A percentile compares a stretch with the other conserved stretches of the same genome.
Conservation (phyloP, 2,797 vertebrate genomes). For the Lutjanus campechanus region DNA sequence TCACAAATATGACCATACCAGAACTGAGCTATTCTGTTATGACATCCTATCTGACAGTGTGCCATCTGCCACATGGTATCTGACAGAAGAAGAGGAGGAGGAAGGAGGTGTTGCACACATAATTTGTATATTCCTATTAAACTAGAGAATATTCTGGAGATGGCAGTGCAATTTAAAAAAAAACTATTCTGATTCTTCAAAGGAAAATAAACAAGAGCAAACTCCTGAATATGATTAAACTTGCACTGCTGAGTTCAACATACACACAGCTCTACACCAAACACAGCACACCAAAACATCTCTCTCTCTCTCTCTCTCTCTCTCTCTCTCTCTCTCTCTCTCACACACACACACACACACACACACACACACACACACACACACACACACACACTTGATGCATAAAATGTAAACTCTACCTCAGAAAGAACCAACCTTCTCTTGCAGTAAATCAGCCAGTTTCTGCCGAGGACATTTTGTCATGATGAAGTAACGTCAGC, state of each 20-base stretch:
- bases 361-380: constrained; percentile 3
- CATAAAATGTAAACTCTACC: constrained; percentile 16
- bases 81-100: constrained; percentile 29
- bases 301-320: neutral
- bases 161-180: neutral
- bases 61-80: constrained; percentile 18
- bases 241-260: constrained; percentile 2
- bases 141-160: neutral
- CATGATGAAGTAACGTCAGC: constrained; percentile 65
- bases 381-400: constrained; percentile 7
- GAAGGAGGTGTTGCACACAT: constrained; percentile 8
- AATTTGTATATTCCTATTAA: neutral
- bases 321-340: neutral
- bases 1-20: constrained; percentile 14
- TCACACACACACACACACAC: neutral
- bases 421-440: constrained; percentile 75
- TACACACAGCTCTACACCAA: neutral
- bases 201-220: neutral
- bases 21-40: neutral
- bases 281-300: constrained; percentile 2
- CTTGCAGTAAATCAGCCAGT: constrained; percentile 66
- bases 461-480: constrained; percentile 69
- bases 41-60: constrained; percentile 18
- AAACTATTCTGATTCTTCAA: neutral
- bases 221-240: neutral